Percentiles rank a stretch among this genome's conserved stretches.
These are phyloP conservation scores for Cephalotes varians DNA, from an alignment of 2,888 invertebrate species.

Conservation along the genomic window DNA sequence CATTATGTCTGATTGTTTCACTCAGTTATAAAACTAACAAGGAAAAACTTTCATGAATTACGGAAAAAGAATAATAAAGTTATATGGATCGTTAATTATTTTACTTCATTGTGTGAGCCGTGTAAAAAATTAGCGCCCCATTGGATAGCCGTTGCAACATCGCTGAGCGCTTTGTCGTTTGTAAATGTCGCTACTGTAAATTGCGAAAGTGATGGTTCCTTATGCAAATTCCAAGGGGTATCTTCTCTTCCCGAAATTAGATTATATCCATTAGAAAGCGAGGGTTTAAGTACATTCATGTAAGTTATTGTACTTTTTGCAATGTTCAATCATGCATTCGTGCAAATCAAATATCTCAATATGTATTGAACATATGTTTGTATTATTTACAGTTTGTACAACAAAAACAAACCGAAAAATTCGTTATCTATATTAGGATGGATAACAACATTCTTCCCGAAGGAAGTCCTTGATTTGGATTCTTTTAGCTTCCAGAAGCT, in stretches of 20 bases:
- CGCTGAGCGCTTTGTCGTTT: slow-evolving; percentile 84
- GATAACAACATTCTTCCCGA: slow-evolving; percentile 89
- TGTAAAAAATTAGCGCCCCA: slow-evolving; percentile 90
- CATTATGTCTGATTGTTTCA: neutral
- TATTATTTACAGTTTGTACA: slow-evolving; percentile 86
- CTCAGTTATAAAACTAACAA: slow-evolving; percentile 88
- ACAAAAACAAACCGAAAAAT: slow-evolving; percentile 89
- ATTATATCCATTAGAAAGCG: slow-evolving; percentile 88
- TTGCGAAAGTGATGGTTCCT: slow-evolving; percentile 87
- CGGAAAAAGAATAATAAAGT: slow-evolving; percentile 87
- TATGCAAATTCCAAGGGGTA: slow-evolving; percentile 89
- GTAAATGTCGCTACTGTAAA: slow-evolving; percentile 90
- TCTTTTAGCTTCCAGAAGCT: slow-evolving; percentile 85
- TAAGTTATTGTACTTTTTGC: slow-evolving; percentile 79
- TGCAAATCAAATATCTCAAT: neutral
- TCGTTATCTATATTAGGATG: slow-evolving; percentile 88
- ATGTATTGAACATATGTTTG: neutral
- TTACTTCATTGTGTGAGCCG: slow-evolving; percentile 92
- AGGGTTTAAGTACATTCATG: slow-evolving; percentile 86
- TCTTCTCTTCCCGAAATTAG: slow-evolving; percentile 90
- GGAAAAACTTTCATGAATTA: slow-evolving; percentile 87
- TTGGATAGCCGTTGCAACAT: slow-evolving; percentile 89
- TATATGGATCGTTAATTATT: slow-evolving; percentile 91
- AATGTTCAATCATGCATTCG: neutral
- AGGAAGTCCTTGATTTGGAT: slow-evolving; percentile 86